Conservation (phyloP, 2,113 vertebrate species). For the Synchiropus splendidus region DNA sequence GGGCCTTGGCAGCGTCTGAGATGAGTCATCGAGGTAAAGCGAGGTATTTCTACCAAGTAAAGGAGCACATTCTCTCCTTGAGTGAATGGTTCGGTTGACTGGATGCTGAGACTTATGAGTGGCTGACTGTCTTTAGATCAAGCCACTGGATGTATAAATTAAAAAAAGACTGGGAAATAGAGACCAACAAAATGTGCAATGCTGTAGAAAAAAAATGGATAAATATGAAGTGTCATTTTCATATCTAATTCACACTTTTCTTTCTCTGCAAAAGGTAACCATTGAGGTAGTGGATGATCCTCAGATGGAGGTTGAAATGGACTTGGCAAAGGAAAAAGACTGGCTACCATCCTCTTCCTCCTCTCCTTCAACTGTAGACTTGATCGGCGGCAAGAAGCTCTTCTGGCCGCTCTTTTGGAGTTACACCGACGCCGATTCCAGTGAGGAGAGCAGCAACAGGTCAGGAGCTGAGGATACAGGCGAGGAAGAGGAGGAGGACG, state of each 20-base stretch:
- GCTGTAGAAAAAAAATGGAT: too few relatives aligned
- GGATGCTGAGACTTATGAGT: conserved; percentile 36
- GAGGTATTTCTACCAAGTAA: conserved; percentile 49
- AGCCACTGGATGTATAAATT: too few relatives aligned
- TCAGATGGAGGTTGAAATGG: conserved; percentile 82
- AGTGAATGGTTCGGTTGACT: conserved; percentile 32
- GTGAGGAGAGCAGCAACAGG: conserved; percentile 58
- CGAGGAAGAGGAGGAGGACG: conserved; percentile 61
- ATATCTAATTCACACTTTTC: background rate
- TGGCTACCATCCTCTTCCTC: conserved; percentile 69
- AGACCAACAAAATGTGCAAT: too few relatives aligned
- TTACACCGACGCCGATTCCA: conserved; percentile 66
- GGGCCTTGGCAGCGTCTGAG: conserved; percentile 30
- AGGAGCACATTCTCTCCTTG: conserved; percentile 32
- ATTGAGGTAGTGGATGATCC: conserved; percentile 82
- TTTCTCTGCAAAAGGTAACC: conserved; percentile 67
- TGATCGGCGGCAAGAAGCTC: conserved; percentile 74
- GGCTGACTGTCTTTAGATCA: conserved; percentile 1
- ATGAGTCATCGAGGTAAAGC: conserved; percentile 56
- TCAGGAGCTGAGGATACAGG: conserved; percentile 51
- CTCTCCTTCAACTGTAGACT: conserved; percentile 63
- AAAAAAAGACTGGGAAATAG: too few relatives aligned
- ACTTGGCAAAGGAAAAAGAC: conserved; percentile 71
- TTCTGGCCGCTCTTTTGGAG: conserved; percentile 90
- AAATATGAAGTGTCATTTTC: background rate